A percentile compares a stretch with the other conserved stretches of the same genome.
Evolutionary conservation across 2,797 vertebrate species (phyloP).

Genomic region (Brachymystax lenok): DNA sequence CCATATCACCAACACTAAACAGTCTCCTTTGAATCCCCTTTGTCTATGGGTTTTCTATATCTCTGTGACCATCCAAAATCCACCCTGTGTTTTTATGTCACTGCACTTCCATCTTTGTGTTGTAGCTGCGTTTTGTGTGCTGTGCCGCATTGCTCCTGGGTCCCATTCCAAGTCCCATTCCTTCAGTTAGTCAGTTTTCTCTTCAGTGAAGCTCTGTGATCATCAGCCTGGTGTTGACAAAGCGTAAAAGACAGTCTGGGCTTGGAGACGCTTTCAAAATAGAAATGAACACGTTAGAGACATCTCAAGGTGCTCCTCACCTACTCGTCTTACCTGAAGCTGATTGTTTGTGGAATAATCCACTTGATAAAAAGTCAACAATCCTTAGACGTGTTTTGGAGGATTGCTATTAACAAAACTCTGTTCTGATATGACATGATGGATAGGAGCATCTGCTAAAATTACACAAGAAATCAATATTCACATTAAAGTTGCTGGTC

Average conservation of each 20-base stretch:
- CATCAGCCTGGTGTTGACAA: conserved; percentile 36
- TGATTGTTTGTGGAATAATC: conserved; percentile 18
- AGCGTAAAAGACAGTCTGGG: conserved; percentile 23
- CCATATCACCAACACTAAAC: background rate
- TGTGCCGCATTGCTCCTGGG: conserved; percentile 1
- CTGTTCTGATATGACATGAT: no score
- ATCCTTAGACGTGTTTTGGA: background rate
- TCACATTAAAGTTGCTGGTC: no score
- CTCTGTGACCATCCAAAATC: background rate
- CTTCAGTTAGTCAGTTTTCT: conserved; percentile 22
- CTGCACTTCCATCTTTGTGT: background rate
- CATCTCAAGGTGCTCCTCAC: background rate
- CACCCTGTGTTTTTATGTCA: background rate
- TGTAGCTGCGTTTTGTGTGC: background rate
- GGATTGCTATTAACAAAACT: background rate
- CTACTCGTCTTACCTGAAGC: conserved; percentile 16
- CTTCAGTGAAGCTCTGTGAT: conserved; percentile 16
- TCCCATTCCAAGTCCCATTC: background rate
- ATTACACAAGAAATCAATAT: no score
- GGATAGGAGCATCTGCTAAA: no score
- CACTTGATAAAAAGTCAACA: background rate
- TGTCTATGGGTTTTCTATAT: background rate
- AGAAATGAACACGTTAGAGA: conserved; percentile 38
- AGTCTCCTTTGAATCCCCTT: background rate
- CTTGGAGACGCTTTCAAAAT: conserved; percentile 46